phyloP scores from a whole-genome alignment of 2,113 vertebrate species.

The Clupea harengus region DNA sequence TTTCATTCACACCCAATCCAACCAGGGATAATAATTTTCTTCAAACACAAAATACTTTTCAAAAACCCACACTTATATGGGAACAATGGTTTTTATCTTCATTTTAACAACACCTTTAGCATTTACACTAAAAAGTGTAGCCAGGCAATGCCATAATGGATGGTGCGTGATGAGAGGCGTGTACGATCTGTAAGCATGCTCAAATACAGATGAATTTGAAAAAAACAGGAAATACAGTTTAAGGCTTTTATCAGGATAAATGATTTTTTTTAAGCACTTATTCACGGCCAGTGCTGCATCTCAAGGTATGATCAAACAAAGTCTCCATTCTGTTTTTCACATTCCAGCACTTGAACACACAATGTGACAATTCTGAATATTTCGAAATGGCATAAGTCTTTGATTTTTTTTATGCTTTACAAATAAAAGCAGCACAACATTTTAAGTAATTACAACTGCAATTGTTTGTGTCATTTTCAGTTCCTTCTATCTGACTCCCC shows the following conservation, averaged over 20 bases:
- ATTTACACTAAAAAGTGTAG: conserved; percentile 3
- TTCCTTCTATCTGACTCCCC: neutral
- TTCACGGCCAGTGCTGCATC: neutral
- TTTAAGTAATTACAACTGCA: neutral
- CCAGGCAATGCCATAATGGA: neutral
- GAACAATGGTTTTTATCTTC: neutral
- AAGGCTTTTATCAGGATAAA: neutral
- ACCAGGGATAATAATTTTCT: neutral
- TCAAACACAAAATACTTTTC: neutral
- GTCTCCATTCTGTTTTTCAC: neutral
- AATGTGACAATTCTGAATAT: neutral
- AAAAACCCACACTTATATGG: neutral
- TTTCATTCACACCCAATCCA: neutral
- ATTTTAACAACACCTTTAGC: neutral
- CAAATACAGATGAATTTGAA: neutral
- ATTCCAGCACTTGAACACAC: neutral
- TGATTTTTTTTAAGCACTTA: neutral
- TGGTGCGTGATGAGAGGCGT: neutral
- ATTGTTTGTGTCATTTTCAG: neutral
- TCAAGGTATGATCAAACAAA: neutral
- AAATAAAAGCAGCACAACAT: conserved; percentile 6
- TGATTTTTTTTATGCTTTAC: neutral
- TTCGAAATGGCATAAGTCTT: neutral
- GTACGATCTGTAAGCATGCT: neutral
- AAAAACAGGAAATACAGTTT: neutral